Percentiles rank a stretch among this genome's conserved stretches.
Evolutionary conservation across 2,888 invertebrate genomes (phyloP).

Genomic region (Zhengitettix transpicula): DNA sequence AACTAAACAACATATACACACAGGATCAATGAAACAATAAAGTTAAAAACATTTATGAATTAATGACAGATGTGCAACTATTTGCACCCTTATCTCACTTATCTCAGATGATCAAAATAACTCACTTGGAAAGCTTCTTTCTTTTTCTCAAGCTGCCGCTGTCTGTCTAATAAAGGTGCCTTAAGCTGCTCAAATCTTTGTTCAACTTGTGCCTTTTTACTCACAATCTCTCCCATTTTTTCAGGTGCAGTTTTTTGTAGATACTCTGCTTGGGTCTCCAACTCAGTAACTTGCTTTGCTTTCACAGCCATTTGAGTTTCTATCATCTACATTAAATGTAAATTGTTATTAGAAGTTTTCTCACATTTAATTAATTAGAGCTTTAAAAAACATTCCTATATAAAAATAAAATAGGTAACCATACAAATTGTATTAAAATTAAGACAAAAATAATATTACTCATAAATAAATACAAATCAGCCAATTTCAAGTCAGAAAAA

Average conservation of each 20-base stretch:
- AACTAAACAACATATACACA: no score
- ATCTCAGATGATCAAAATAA: background rate
- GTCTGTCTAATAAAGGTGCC: slow-evolving; percentile 78
- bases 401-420: no score
- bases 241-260: slow-evolving; percentile 88
- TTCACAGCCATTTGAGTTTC: slow-evolving; percentile 96
- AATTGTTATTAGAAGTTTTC: background rate
- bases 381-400: no score
- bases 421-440: no score
- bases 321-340: slow-evolving; percentile 44
- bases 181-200: slow-evolving; percentile 89
- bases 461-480: no score
- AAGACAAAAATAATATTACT: no score
- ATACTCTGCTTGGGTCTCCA: slow-evolving; percentile 90
- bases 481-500: no score
- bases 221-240: slow-evolving; percentile 88
- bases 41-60: no score
- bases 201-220: slow-evolving; percentile 86
- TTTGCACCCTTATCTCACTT: no score
- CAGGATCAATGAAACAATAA: no score
- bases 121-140: slow-evolving; percentile 77
- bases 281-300: slow-evolving; percentile 82
- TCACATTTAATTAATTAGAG: no score
- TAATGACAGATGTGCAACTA: no score
- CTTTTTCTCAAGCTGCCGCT: slow-evolving; percentile 85